Base-by-base conservation (phyloP, 2,113 vertebrate genomes). In the Willisornis vidua region DNA sequence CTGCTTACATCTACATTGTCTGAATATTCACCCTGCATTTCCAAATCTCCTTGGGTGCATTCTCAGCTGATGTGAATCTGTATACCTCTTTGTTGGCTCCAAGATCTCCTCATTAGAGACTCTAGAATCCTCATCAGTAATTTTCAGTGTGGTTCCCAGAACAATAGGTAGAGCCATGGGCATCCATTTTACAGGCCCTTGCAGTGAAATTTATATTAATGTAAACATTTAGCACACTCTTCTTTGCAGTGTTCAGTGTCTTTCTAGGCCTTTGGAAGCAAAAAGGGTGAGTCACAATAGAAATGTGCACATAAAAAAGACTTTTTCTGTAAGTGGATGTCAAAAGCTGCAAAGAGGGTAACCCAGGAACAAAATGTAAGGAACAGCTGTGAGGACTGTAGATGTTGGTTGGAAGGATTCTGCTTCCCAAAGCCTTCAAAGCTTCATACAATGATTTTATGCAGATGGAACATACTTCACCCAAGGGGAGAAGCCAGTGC, bases 401-500 rank as follows among this genome's bases (percentile, higher is more conserved):
- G 43, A 39, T 57, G 31, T 12, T 74, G 46, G 12, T 35, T 67
- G 37, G 66, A 91, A 93, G 14, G 29, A 57, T 96, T 83, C 55
- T 73, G 55, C 28, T 86, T 86, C 51, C 59, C 51, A 73, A 83
- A 70, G 31, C 17, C 35, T 59, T 93, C 68, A 28, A 1, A 87
- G 59, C 14, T 87, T 70, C 66, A 68, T 22, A 39, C n/a, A 61
- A 77, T 77, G 33, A 45, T 63, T 78, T 90, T 84, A 74, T 71
- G 68, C 72, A 94, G 75, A 90, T 93, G 68, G 72, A 94, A 63
- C 26, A 83, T 74, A 92, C 93, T 88, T 94, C 65, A 84, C 75
- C 57, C 79, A 83, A 66, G 85, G 87, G 82, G 63, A 91, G 75
- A 96, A 88, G 46, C 29, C 35, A 31, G 26, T 1, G 41, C 70